Percentiles rank a stretch among this genome's conserved stretches.
Conservation (phyloP, 1,140 invertebrate genomes). For the Calliphora vicina region DNA sequence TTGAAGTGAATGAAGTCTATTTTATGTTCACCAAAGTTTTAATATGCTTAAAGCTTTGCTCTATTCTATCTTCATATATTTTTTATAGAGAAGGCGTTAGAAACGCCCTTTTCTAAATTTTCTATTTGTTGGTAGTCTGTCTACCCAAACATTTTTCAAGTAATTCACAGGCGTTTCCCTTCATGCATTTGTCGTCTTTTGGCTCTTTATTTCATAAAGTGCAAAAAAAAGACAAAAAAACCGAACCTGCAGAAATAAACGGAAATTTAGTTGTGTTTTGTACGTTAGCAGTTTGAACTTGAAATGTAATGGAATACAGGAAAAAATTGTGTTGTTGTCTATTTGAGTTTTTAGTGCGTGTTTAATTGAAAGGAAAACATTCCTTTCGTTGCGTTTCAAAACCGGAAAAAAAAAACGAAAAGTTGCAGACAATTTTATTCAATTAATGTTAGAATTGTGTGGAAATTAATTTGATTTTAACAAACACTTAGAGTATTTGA, state of each 20-base stretch:
- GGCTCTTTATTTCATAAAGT: background rate
- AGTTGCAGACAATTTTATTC: constrained; percentile 6
- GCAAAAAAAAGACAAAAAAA: too few relatives aligned
- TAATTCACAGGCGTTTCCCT: background rate
- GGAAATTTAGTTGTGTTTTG: background rate
- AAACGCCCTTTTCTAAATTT: background rate
- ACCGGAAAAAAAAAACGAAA: too few relatives aligned
- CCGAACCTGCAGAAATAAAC: too few relatives aligned
- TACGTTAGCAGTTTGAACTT: background rate
- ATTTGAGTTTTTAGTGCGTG: constrained; percentile 1
- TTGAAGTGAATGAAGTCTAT: background rate
- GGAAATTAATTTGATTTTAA: constrained; percentile 3
- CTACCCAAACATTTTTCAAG: background rate
- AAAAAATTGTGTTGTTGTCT: background rate
- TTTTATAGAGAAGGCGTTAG: background rate
- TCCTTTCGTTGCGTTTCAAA: background rate
- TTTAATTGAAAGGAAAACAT: constrained; percentile 17
- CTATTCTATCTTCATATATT: background rate
- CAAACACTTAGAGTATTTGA: background rate
- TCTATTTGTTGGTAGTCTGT: background rate
- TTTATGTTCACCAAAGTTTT: background rate
- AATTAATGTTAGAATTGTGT: constrained; percentile 2
- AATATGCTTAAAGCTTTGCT: background rate
- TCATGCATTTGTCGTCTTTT: background rate
- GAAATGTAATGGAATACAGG: background rate